Base-by-base conservation (phyloP, 2,113 vertebrate species). In the Cynopterus brachyotis region DNA sequence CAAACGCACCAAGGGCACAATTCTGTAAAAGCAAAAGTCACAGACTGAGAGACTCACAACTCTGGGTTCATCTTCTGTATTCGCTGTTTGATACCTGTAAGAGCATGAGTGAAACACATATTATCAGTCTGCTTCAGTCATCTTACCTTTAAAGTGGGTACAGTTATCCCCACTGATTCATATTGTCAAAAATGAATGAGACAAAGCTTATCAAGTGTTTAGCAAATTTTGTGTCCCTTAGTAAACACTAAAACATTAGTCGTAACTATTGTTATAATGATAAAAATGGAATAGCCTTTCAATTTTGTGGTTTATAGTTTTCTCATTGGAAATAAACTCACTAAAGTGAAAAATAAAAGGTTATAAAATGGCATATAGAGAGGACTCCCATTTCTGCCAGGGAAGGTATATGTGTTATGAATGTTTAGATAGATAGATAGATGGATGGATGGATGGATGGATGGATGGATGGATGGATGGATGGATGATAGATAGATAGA, bases 251-350 rank as follows among this genome's bases (percentile, higher is more conserved):
- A n/a, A 57, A 78, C 42, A 78, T 81, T 57, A 50, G 28, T 59
- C 11, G 9, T 40, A 80, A 55, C 53, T 73, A 22, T 45, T 47
- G 4, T 72, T 89, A n/a, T 30, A 62, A n/a, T 70, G 75, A 59
- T 57, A 45, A 91, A 85, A 91, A 53, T 83, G n/a, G 24, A 5
- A 55, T 83, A 82, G 19, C 20, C 60, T 88, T 96, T 87, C 32
- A 53, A 22, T 86, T 47, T 62, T 73, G 6, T 73, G 32, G 16
- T 42, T 84, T 42, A 32, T 76, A 47, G 13, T 91, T 93, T 91
- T 94, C 35, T 40, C 40, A 13, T 75, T 92, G 55, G 64, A 88
- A 96, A 81, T 72, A 78, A 55, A 24, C 4, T 73, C 45, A 42
- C 20, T 50, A 22, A 88, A 37, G 13, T 85, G 32, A 76, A 86